Percentiles rank a stretch among this genome's conserved stretches.
Evolutionary conservation across 2,113 vertebrate genomes (phyloP).

Genomic region (Hippolais icterina): DNA sequence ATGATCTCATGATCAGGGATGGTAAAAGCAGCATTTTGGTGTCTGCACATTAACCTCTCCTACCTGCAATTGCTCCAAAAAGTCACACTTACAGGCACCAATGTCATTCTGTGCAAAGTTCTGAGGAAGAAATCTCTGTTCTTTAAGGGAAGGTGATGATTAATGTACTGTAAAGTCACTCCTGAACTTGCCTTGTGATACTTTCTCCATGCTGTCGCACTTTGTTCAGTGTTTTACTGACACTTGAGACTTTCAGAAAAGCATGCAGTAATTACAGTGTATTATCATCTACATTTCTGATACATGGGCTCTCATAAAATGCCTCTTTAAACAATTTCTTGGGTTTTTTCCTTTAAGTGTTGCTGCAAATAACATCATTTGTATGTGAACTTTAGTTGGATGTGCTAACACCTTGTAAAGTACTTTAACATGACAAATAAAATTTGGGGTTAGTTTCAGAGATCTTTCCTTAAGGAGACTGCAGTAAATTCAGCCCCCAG

Average conservation of each 20-base stretch:
- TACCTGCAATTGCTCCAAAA: neutral
- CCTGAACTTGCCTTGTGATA: neutral
- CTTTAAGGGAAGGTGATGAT: neutral
- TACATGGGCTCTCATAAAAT: neutral
- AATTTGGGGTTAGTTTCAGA: slow-evolving; percentile 2
- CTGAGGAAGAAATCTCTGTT: neutral
- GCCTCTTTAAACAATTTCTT: neutral
- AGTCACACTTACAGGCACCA: neutral
- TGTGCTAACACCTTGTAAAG: slow-evolving; percentile 15
- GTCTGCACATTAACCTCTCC: rapidly evolving
- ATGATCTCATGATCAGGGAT: neutral
- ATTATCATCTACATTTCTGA: neutral
- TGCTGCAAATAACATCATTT: neutral
- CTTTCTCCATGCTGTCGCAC: neutral
- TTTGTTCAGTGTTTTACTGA: neutral
- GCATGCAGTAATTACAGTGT: neutral
- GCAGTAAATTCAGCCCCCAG: neutral
- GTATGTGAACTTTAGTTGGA: neutral
- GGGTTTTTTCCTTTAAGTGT: neutral
- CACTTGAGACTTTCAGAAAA: neutral
- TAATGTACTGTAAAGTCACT: neutral
- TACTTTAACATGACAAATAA: slow-evolving; percentile 10
- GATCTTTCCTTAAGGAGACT: neutral
- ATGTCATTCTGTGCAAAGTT: neutral
- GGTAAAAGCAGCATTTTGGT: neutral